phyloP scores from a whole-genome alignment of 2,888 invertebrate genomes.

The Nasonovia ribisnigri region DNA sequence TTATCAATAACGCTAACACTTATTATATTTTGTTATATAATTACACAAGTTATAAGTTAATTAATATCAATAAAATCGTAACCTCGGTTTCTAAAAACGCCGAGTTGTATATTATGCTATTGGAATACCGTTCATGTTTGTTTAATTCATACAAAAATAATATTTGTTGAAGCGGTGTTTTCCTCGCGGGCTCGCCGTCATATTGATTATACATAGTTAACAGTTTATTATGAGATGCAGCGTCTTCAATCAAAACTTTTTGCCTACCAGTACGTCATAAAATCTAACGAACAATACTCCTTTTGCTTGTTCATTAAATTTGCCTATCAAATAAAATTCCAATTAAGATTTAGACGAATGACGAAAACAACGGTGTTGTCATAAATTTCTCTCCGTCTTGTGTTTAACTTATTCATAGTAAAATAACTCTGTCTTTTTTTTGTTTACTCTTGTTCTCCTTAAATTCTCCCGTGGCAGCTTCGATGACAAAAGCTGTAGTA shows the following conservation, averaged over 20 bases:
- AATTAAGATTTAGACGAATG: slow-evolving; percentile 3
- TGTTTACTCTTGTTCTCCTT: neutral
- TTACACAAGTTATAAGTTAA: neutral
- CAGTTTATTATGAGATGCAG: neutral
- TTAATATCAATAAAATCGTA: neutral
- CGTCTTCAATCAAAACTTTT: slow-evolving; percentile 18
- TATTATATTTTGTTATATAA: neutral
- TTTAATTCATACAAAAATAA: neutral
- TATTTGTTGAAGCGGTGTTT: neutral
- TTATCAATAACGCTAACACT: neutral
- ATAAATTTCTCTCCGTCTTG: neutral
- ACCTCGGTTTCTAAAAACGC: neutral
- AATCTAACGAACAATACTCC: slow-evolving; percentile 4
- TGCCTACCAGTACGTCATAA: neutral
- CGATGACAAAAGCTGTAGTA: neutral
- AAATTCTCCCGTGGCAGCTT: slow-evolving; percentile 3
- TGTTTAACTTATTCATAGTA: slow-evolving; percentile 13
- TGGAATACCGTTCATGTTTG: neutral
- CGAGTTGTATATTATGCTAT: neutral
- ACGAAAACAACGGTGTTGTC: neutral
- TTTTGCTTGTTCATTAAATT: neutral
- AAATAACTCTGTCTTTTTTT: slow-evolving; percentile 27
- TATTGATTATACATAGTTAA: slow-evolving; percentile 4
- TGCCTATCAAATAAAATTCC: neutral
- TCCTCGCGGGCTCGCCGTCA: neutral